Evolutionary conservation across 2,888 invertebrate genomes (phyloP).

Genomic region (Xylota sylvarum): DNA sequence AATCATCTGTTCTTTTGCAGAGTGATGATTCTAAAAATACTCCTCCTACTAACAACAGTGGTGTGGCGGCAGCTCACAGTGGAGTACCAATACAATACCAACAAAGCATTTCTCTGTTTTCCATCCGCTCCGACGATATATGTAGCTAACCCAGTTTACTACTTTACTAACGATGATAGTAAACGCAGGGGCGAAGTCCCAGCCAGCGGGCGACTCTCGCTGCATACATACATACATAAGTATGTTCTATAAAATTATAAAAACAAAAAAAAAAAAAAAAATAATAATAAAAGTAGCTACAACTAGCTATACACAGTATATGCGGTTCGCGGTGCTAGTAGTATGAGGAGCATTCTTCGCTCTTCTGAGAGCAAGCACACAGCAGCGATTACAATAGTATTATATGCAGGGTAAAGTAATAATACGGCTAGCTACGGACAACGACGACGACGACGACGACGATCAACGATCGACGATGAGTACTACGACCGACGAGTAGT

Average conservation of each 20-base stretch:
- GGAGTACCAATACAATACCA: slow-evolving; percentile 46
- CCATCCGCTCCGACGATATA: background rate
- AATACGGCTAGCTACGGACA: slow-evolving; percentile 53
- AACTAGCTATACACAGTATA: background rate
- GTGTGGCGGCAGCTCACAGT: background rate
- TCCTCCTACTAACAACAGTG: slow-evolving; percentile 15
- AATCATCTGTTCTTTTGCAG: slow-evolving; percentile 37
- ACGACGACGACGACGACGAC: slow-evolving; percentile 35
- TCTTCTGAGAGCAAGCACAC: slow-evolving; percentile 58
- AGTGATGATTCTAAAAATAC: slow-evolving; percentile 71
- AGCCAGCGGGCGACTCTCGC: slow-evolving; percentile 12
- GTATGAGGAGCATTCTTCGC: slow-evolving; percentile 36
- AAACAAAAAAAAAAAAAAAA: slow-evolving; percentile 29
- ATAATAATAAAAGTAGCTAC: background rate
- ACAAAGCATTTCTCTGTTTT: slow-evolving; percentile 42
- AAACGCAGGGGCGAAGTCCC: slow-evolving; percentile 51
- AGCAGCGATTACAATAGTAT: slow-evolving; percentile 63
- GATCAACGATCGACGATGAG: slow-evolving; percentile 44
- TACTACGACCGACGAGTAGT: slow-evolving; percentile 60
- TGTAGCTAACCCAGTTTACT: slow-evolving; percentile 70
- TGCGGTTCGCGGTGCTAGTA: background rate
- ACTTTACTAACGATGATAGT: slow-evolving; percentile 56
- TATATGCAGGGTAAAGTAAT: slow-evolving; percentile 70
- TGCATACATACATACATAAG: background rate
- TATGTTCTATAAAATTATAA: slow-evolving; percentile 23